A percentile compares a stretch with the other conserved stretches of the same genome.
phyloP scores from a whole-genome alignment of 2,888 invertebrate genomes.

The Drosophila limbata region DNA sequence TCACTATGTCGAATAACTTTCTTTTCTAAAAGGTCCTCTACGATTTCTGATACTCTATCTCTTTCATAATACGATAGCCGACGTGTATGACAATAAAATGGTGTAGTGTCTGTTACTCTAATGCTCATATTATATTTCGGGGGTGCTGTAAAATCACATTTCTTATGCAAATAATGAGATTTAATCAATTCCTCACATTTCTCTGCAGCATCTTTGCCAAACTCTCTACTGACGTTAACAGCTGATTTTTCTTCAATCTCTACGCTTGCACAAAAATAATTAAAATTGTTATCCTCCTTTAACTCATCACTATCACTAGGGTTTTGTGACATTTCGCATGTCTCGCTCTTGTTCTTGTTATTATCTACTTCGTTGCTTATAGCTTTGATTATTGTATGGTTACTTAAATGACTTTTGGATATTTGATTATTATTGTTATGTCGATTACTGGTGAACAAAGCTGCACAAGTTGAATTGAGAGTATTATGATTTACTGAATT shows the following conservation, averaged over 20 bases:
- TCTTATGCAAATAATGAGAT: too few relatives aligned
- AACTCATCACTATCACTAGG: neutral
- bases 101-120: too few relatives aligned
- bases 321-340: neutral
- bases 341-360: neutral
- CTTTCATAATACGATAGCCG: too few relatives aligned
- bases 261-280: neutral
- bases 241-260: neutral
- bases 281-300: neutral
- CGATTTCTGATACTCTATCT: too few relatives aligned
- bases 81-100: too few relatives aligned
- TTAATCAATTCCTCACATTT: too few relatives aligned
- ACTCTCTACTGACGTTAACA: neutral
- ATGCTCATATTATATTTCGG: too few relatives aligned
- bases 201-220: too few relatives aligned
- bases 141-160: too few relatives aligned
- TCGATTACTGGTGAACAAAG: neutral
- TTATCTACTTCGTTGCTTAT: neutral
- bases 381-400: neutral
- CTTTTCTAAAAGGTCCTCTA: too few relatives aligned
- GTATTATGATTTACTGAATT: too few relatives aligned
- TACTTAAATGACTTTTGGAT: neutral
- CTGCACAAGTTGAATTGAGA: neutral
- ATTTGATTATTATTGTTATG: neutral
- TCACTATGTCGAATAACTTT: too few relatives aligned